A percentile compares a stretch with the other conserved stretches of the same genome.
These are phyloP conservation scores for Cryptocephalus primarius DNA, from an alignment of 2,888 invertebrate species.

Conservation along the genomic window DNA sequence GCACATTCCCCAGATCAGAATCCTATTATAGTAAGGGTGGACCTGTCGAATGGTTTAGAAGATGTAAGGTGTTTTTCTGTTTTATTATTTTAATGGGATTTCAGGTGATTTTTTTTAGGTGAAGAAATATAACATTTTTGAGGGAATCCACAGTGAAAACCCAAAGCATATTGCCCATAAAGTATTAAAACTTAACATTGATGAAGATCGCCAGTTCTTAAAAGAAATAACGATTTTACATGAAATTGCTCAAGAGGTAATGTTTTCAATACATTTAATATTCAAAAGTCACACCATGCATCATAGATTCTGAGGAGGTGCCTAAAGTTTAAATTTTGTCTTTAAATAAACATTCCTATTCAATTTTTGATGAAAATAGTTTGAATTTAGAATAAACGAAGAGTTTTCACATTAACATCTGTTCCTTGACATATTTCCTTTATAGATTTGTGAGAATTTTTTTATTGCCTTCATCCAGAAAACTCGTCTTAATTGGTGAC, in stretches of 20 bases:
- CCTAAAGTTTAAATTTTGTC: too few relatives aligned
- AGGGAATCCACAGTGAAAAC: constrained; percentile 25
- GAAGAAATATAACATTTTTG: constrained; percentile 30
- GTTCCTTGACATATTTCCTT: too few relatives aligned
- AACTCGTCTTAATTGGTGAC: too few relatives aligned
- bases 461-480: too few relatives aligned
- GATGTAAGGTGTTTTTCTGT: constrained; percentile 43
- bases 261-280: background rate
- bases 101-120: constrained; percentile 29
- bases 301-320: too few relatives aligned
- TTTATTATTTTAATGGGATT: background rate
- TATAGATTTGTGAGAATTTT: too few relatives aligned
- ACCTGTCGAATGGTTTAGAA: constrained; percentile 49
- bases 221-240: constrained; percentile 49
- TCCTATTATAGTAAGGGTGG: constrained; percentile 52
- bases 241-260: constrained; percentile 45
- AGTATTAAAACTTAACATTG: constrained; percentile 32
- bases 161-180: constrained; percentile 22
- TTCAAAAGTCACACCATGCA: too few relatives aligned
- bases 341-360: too few relatives aligned
- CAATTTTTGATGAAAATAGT: too few relatives aligned
- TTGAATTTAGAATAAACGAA: too few relatives aligned
- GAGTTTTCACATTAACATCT: too few relatives aligned
- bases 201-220: constrained; percentile 52
- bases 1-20: constrained; percentile 50